Base-by-base conservation (phyloP, 2,888 invertebrate species). In the Tolmerus cingulatus region DNA sequence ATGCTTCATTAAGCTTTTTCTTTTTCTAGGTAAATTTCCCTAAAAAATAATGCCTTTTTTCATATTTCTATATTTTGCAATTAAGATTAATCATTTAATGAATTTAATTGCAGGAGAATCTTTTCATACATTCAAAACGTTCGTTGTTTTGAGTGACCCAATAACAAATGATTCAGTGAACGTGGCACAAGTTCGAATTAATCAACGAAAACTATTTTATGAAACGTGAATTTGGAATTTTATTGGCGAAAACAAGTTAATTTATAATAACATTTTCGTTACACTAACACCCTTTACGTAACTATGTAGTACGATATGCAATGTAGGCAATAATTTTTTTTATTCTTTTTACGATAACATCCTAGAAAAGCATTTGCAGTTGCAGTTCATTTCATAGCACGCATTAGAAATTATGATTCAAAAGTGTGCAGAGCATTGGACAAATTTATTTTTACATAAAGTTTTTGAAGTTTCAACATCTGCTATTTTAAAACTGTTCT, bases 171-270 rank as follows among this genome's bases (percentile, higher is more conserved):
- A 55, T 19, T 19, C 55, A 19, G 19, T 55, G 19, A 55, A n/a
- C 5, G 55, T 55, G 1, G 19, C 1, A 19, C 55, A 55, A 19
- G 9, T 7, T 55, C 19, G 5, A 55, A 19, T 55, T 9, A 19
- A 55, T 19, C 55, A 55, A 2, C 55, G 85, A n/a, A 86, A 46
- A 30, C 5, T 51, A 37, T 86, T 86, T 37, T 51, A 51, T n/a
- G 85, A 86, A 86, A 76, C 85, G 19, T 86, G 76, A 76, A 4
- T 86, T 16, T 86, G 85, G 85, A 16, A 77, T 14, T 77, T 37
- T 3, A 40, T 37, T 40, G 77, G n/a, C 16, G 37, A 37, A 19
- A n/a, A 19, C 16, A 77, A 37, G 77, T 77, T 77, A 37, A 37
- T 77, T 27, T n/a, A n/a, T n/a, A n/a, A n/a, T 12, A 55, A 55